phyloP scores from a whole-genome alignment of 2,888 invertebrate species.

The Melieria picta region DNA sequence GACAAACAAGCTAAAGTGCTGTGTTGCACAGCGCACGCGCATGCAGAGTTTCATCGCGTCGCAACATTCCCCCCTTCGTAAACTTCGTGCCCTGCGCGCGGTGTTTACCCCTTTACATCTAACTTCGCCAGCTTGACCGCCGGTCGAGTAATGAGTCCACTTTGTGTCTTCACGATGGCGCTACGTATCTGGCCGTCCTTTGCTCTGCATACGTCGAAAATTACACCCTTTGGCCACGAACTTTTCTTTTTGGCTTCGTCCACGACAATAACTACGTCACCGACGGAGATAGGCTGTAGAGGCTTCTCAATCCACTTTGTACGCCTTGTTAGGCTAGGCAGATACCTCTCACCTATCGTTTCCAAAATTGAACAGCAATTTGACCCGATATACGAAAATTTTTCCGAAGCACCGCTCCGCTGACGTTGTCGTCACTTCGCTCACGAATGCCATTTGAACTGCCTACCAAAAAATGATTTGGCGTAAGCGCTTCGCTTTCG shows the following conservation, averaged over 20 bases:
- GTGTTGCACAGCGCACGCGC: too few species aligned
- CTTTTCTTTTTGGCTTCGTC: conserved; percentile 5
- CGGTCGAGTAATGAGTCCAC: not conserved
- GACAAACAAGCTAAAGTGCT: too few species aligned
- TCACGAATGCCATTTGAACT: conserved; percentile 5
- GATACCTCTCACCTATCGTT: conserved; percentile 18
- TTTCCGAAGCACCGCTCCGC: not conserved
- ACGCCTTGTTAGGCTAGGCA: conserved; percentile 12
- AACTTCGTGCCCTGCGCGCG: not conserved
- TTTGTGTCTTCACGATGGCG: not conserved
- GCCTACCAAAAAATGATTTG: conserved; percentile 13
- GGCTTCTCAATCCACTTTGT: conserved; percentile 24
- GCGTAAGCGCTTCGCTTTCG: conserved; percentile 1
- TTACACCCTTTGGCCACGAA: conserved; percentile 1
- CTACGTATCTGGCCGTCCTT: conserved; percentile 10
- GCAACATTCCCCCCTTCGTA: conserved; percentile 5
- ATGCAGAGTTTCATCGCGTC: not conserved
- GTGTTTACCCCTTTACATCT: not conserved
- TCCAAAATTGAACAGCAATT: conserved; percentile 20
- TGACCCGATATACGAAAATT: conserved; percentile 9
- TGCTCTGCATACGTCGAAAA: not conserved
- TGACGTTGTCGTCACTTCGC: not conserved
- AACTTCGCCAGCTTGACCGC: conserved; percentile 16
- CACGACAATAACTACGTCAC: conserved; percentile 2
- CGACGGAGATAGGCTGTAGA: not conserved